Percentiles rank a stretch among this genome's conserved stretches.
Conservation (phyloP, 2,797 vertebrate genomes). For the Phylloscopus collybita region DNA sequence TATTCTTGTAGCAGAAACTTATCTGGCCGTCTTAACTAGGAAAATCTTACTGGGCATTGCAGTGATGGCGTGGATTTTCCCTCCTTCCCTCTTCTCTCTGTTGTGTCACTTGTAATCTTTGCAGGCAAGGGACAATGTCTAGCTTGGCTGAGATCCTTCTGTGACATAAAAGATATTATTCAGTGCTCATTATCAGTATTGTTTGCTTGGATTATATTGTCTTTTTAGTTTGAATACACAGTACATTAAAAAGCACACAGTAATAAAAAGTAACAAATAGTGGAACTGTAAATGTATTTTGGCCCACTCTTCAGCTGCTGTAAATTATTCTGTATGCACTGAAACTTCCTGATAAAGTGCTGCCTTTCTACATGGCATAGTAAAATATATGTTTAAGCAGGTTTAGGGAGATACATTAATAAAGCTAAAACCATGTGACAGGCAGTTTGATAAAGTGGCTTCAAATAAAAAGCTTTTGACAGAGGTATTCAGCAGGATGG, state of each 20-base stretch:
- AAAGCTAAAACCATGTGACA: not conserved
- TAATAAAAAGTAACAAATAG: not conserved
- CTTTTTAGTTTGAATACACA: not conserved
- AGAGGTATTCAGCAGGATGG: not conserved
- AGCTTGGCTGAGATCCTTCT: not conserved
- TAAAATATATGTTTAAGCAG: not conserved
- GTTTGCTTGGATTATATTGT: not conserved
- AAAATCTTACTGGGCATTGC: not conserved
- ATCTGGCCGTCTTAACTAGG: not conserved
- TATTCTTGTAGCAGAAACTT: not conserved
- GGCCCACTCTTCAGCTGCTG: not conserved
- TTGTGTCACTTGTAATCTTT: not conserved
- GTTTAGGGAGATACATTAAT: not conserved
- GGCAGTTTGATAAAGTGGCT: not conserved
- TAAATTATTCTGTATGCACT: not conserved
- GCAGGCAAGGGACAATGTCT: not conserved
- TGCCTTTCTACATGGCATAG: not conserved
- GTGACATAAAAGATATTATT: not conserved
- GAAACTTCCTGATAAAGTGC: not conserved
- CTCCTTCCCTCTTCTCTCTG: not conserved
- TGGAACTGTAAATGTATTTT: not conserved
- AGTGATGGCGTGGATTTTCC: not conserved
- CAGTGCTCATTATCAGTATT: not conserved
- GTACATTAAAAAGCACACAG: not conserved
- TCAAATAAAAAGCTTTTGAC: not conserved